Base-by-base conservation (phyloP, 1,140 invertebrate species). In the Xylocopa sonorina region DNA sequence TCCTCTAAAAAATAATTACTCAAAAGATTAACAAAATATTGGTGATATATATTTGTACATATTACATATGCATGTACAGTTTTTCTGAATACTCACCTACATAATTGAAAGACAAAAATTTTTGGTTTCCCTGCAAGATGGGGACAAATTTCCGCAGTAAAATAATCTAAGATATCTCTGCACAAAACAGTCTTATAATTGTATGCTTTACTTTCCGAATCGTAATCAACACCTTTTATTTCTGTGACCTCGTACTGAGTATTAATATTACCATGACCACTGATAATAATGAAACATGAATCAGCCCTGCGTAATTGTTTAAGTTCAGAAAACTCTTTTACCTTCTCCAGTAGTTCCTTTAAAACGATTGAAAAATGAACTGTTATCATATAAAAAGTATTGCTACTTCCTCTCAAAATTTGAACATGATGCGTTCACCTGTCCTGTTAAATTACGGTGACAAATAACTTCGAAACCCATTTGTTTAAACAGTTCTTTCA, bases 51-150 rank as follows among this genome's bases (percentile, higher is more conserved):
- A 48, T n/a, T 2, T 57, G 66, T 51, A 21, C n/a, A n/a, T n/a
- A n/a, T n/a, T n/a, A n/a, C n/a, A n/a, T n/a, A n/a, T n/a, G n/a
- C n/a, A n/a, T n/a, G n/a, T 43, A 27, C 16, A 38, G 9, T 24
- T n/a, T 2, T 9, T 7, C 27, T 5, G 5, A 48, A 2, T 51
- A 84, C 58, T 12, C 87, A 95, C 94, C 96, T 94, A 90, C 96
- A 97, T 57, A 95, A 94, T 89, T 97, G 96, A 87, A 96, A 96
- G 50, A 97, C 95, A 83, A 97, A 96, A 79, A 97, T 94, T 92
- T 97, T 97, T 55, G 96, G 96, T 87, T 97, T 96, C 53, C 93
- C 92, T 0, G 90, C 85, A 43, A 97, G 91, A 71, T 91, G 68
- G 1, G 93, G 93, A 87, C 95, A 95, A 64, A 93, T 93, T 18